A percentile compares a stretch with the other conserved stretches of the same genome.
phyloP scores from a whole-genome alignment of 2,797 vertebrate genomes.

The Lepus townsendii region DNA sequence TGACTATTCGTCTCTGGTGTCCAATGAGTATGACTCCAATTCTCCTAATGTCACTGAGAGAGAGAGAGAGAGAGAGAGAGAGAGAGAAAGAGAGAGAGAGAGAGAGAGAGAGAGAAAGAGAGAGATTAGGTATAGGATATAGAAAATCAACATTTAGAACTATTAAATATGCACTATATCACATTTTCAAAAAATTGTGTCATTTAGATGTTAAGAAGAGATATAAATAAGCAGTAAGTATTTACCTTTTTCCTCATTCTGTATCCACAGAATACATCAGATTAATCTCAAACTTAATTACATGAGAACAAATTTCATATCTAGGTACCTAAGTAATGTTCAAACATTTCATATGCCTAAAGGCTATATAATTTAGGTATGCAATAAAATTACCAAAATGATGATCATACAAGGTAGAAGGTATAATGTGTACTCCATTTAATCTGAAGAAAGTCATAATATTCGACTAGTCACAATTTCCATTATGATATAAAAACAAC shows the following conservation, averaged over 20 bases:
- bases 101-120: not conserved
- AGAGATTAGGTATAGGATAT: not conserved
- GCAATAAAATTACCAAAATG: slow-evolving; percentile 5
- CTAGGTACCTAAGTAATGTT: not conserved
- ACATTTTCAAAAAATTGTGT: not conserved
- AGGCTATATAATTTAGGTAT: slow-evolving; percentile 49
- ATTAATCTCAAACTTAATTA: slow-evolving; percentile 50
- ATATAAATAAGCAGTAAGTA: not conserved
- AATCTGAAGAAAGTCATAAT: slow-evolving; percentile 31
- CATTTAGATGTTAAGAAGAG: slow-evolving; percentile 17
- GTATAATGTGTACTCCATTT: not conserved
- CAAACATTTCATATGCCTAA: not conserved
- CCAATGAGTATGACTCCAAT: slow-evolving; percentile 92
- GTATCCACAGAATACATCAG: not conserved
- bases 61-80: slow-evolving; percentile 41
- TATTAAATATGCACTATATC: not conserved
- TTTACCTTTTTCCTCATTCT: slow-evolving; percentile 35
- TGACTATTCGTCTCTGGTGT: slow-evolving; percentile 99
- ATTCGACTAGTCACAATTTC: slow-evolving; percentile 24
- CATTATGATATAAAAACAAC: slow-evolving; percentile 23
- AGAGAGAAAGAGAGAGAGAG: no score
- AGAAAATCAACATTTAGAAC: slow-evolving; percentile 45
- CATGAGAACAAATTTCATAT: slow-evolving; percentile 45
- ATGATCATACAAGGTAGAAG: not conserved
- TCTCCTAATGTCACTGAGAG: slow-evolving; percentile 91